phyloP scores from a whole-genome alignment of 2,797 vertebrate species.

The Caiman crocodilus region DNA sequence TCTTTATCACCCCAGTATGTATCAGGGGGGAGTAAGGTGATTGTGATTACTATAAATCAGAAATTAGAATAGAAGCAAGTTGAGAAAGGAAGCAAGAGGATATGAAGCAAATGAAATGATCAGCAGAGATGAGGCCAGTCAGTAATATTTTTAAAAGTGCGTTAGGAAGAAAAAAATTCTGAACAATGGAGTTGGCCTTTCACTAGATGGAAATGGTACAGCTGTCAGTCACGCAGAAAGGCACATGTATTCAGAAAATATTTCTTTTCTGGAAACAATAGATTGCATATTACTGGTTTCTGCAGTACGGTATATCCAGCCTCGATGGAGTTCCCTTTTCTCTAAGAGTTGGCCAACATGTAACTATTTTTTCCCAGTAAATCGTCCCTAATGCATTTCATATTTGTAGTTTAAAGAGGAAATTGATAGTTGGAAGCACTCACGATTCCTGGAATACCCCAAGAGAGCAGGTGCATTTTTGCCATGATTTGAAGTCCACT shows the following conservation, averaged over 20 bases:
- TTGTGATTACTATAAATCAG: background rate
- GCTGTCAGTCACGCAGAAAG: background rate
- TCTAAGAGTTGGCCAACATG: background rate
- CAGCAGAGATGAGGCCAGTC: background rate
- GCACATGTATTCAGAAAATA: background rate
- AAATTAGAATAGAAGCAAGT: background rate
- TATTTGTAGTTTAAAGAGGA: background rate
- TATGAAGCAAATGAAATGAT: background rate
- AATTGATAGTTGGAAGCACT: background rate
- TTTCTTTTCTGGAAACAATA: background rate
- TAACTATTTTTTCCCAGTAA: background rate
- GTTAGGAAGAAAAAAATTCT: background rate
- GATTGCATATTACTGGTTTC: background rate
- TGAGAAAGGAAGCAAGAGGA: background rate
- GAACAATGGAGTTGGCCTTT: background rate
- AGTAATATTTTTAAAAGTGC: background rate
- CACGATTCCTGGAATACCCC: background rate
- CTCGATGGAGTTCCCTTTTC: slow-evolving; percentile 13
- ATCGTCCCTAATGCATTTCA: background rate
- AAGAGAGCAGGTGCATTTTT: background rate
- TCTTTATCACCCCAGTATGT: no score
- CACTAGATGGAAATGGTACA: background rate
- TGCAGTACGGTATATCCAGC: background rate
- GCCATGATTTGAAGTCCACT: background rate
- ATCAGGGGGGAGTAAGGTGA: background rate